Conservation (phyloP, 2,797 vertebrate species). For the Balearica regulorum region DNA sequence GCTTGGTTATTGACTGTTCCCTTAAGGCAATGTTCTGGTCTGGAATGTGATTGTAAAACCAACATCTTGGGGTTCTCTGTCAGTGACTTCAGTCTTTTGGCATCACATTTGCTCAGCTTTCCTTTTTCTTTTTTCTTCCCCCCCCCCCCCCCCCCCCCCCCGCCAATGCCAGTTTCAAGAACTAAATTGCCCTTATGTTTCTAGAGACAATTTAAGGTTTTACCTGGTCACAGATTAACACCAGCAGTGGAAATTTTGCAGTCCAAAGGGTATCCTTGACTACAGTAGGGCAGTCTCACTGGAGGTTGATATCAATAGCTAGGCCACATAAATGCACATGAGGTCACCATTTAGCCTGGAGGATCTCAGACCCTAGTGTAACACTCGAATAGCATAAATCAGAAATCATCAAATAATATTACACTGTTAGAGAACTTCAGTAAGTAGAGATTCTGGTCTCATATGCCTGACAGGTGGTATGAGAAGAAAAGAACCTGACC, state of each 20-base stretch:
- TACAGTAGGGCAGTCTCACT: neutral
- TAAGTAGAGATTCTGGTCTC: neutral
- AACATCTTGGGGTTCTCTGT: neutral
- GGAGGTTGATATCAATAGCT: neutral
- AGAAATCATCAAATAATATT: constrained; percentile 1
- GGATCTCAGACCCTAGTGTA: neutral
- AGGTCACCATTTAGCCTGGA: neutral
- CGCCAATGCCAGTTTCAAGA: neutral
- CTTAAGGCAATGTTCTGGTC: neutral
- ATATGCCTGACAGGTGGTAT: neutral
- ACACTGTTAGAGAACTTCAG: neutral
- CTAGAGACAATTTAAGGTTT: neutral
- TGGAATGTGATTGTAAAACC: neutral
- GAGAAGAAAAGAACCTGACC: neutral
- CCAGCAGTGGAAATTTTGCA: neutral
- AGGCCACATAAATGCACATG: neutral
- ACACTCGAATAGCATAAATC: neutral
- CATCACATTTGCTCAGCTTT: neutral
- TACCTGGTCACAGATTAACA: neutral
- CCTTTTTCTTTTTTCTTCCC: neutral
- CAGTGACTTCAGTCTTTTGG: neutral
- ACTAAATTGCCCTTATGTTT: neutral
- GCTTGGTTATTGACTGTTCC: neutral
- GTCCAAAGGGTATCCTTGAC: neutral
- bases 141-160: too few relatives aligned